Conservation (phyloP, 1,140 invertebrate genomes). For the Trachymyrmex cornetzi region DNA sequence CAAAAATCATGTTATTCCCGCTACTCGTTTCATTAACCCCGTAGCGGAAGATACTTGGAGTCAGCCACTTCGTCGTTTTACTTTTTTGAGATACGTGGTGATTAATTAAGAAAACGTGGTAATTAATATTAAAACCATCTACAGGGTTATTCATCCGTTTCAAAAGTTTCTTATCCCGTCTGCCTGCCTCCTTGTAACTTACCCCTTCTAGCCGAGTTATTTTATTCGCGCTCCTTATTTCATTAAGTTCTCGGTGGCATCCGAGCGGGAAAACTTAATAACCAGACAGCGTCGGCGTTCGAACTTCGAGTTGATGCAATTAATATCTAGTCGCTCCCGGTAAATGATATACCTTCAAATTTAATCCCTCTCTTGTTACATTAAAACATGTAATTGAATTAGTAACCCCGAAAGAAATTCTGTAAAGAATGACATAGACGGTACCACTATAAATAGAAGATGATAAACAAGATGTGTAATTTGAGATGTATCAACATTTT, state of each 20-base stretch:
- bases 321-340: constrained; percentile 49
- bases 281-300: constrained; percentile 33
- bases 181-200: not conserved
- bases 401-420: not conserved
- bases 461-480: not conserved
- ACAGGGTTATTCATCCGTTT: constrained; percentile 20
- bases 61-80: not conserved
- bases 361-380: constrained; percentile 42
- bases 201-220: constrained; percentile 30
- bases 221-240: constrained; percentile 55
- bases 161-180: constrained; percentile 23
- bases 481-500: not conserved
- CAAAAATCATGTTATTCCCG: constrained; percentile 62
- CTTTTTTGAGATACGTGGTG: constrained; percentile 21
- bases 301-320: constrained; percentile 54
- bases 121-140: constrained; percentile 31
- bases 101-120: not conserved
- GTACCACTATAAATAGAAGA: not conserved
- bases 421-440: not conserved
- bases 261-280: constrained; percentile 54
- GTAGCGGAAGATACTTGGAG: not conserved
- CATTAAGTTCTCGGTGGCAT: constrained; percentile 28
- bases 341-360: constrained; percentile 58
- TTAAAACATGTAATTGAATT: constrained; percentile 24
- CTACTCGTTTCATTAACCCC: constrained; percentile 46